Evolutionary conservation across 2,888 invertebrate genomes (phyloP).

Genomic region (Plagodis pulveraria): DNA sequence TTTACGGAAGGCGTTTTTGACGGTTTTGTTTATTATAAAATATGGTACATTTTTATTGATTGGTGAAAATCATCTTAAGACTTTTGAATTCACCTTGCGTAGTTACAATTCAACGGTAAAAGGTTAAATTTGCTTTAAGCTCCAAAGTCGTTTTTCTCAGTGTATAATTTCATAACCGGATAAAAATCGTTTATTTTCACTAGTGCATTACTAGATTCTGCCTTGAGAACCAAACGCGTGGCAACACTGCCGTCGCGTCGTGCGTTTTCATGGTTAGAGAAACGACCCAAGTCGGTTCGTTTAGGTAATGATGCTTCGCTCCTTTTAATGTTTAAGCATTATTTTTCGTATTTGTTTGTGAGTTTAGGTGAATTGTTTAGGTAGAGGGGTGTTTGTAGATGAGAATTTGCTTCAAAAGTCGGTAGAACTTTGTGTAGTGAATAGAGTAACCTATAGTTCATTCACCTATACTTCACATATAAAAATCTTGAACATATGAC

Average conservation of each 20-base stretch:
- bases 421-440: too few species aligned
- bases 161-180: conserved; percentile 1
- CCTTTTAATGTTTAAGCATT: conserved; percentile 24
- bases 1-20: too few species aligned
- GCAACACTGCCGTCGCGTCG: neutral
- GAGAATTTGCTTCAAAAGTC: neutral
- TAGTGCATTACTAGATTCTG: conserved; percentile 4
- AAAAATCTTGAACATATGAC: too few species aligned
- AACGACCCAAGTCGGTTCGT: conserved; percentile 24
- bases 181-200: neutral
- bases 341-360: conserved; percentile 6
- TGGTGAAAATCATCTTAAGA: too few species aligned
- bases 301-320: conserved; percentile 18
- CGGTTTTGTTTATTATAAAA: too few species aligned
- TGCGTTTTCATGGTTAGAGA: conserved; percentile 22
- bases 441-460: too few species aligned
- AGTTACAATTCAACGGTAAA: too few species aligned
- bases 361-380: conserved; percentile 14
- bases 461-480: too few species aligned
- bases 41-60: too few species aligned
- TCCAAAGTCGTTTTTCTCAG: too few species aligned
- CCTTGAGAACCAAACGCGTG: conserved; percentile 26
- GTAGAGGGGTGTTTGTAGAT: conserved; percentile 17
- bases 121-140: too few species aligned
- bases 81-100: too few species aligned